Conservation (phyloP, 2,797 vertebrate species). For the Lepus townsendii region DNA sequence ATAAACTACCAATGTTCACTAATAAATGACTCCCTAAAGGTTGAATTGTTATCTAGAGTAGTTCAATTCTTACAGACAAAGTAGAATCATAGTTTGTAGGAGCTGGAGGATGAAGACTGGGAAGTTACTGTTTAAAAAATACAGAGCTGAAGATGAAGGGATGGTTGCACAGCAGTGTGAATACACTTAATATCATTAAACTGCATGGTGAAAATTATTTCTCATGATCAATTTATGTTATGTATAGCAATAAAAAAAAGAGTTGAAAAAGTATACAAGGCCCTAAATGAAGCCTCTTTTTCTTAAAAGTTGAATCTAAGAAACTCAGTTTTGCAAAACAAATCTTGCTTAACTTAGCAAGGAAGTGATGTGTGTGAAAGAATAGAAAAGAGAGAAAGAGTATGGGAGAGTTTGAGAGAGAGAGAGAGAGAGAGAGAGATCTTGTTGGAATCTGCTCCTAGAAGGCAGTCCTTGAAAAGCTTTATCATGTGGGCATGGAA, state of each 20-base stretch:
- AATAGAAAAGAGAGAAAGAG: neutral
- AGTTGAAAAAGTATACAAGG: neutral
- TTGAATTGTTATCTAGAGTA: neutral
- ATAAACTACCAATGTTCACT: neutral
- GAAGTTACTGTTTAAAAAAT: neutral
- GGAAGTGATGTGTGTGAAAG: neutral
- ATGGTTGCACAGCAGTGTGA: neutral
- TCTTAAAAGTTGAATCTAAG: slow-evolving; percentile 10
- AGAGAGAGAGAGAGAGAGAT: neutral
- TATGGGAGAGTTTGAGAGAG: too few species aligned
- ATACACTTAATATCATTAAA: neutral
- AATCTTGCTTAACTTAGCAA: neutral
- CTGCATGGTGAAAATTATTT: neutral
- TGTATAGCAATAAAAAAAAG: neutral
- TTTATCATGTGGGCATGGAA: fast-evolving
- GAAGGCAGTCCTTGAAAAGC: neutral
- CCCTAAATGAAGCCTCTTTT: neutral
- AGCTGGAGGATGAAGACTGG: neutral
- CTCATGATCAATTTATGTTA: neutral
- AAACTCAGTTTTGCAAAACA: neutral
- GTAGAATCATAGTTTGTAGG: neutral
- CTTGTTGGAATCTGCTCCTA: neutral
- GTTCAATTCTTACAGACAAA: neutral
- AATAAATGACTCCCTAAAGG: neutral
- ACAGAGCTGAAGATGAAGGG: neutral